These are phyloP conservation scores for Halichondria panicea DNA, from an alignment of 37 sponge, comb jelly and placozoan genomes.

Conservation along the genomic window DNA sequence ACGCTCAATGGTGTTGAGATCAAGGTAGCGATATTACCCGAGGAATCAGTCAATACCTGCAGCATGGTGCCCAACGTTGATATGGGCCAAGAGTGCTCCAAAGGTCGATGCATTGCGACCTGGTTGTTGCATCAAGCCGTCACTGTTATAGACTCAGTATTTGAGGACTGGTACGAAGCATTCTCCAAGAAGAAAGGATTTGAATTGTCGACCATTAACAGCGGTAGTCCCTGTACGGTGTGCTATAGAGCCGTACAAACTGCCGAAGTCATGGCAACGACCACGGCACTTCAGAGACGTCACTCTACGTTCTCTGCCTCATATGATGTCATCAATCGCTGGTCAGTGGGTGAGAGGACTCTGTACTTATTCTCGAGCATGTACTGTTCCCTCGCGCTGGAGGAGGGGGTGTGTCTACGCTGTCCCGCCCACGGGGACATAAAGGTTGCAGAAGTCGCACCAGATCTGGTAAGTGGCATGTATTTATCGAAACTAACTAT, in stretches of 20 bases:
- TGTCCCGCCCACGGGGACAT: slow-evolving; percentile 62
- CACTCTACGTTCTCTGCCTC: background rate
- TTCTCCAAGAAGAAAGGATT: slow-evolving; percentile 53
- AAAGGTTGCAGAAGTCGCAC: slow-evolving; percentile 50
- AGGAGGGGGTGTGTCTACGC: background rate
- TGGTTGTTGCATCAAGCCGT: slow-evolving; percentile 72
- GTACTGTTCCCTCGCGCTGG: slow-evolving; percentile 15
- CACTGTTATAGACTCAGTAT: slow-evolving; percentile 65
- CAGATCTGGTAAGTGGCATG: slow-evolving; percentile 83
- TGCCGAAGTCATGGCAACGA: background rate
- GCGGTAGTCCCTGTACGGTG: slow-evolving; percentile 38
- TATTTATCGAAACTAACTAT: too few relatives aligned
- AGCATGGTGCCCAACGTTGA: background rate
- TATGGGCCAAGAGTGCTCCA: background rate
- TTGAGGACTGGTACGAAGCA: slow-evolving; percentile 90
- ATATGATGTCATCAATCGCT: background rate
- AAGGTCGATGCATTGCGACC: slow-evolving; percentile 51
- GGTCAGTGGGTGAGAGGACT: background rate
- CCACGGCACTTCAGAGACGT: background rate
- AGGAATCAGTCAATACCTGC: slow-evolving; percentile 1
- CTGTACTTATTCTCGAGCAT: slow-evolving; percentile 53
- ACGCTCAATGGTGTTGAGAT: slow-evolving; percentile 40
- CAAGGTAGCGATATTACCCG: slow-evolving; percentile 52
- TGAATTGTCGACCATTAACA: slow-evolving; percentile 4
- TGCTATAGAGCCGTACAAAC: slow-evolving; percentile 26